Percentiles rank a stretch among this genome's conserved stretches.
phyloP scores from a whole-genome alignment of 35 echinoderm and acorn worm genomes.

The Heliocidaris tuberculata region DNA sequence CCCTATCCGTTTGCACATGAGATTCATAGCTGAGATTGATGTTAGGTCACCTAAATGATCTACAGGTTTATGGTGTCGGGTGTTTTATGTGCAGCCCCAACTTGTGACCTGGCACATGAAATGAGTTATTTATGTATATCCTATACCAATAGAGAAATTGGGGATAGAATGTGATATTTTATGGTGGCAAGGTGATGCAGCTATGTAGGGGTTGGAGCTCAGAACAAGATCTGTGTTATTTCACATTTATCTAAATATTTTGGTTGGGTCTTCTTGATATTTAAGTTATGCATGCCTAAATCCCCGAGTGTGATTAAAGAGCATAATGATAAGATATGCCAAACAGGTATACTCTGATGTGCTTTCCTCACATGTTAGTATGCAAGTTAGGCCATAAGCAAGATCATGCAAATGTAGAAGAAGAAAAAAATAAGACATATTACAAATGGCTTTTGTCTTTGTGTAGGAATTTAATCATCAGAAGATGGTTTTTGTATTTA shows the following conservation, averaged over 20 bases:
- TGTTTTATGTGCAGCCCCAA: neutral
- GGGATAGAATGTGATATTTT: neutral
- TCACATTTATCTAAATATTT: neutral
- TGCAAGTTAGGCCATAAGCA: too few relatives aligned
- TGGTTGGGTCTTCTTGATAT: neutral
- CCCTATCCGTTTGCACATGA: neutral
- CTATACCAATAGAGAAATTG: neutral
- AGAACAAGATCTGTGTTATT: neutral
- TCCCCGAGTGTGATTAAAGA: neutral
- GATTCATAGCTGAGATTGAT: neutral
- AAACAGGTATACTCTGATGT: too few relatives aligned
- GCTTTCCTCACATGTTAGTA: too few relatives aligned
- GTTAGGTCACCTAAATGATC: neutral
- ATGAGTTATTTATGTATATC: neutral
- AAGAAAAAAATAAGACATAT: too few relatives aligned
- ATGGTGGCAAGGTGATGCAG: neutral
- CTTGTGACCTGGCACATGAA: constrained; percentile 8
- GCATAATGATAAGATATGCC: too few relatives aligned
- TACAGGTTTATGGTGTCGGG: neutral
- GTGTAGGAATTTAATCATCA: too few relatives aligned
- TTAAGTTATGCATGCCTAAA: neutral
- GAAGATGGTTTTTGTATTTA: too few relatives aligned
- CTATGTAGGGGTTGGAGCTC: neutral
- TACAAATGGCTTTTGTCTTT: too few relatives aligned
- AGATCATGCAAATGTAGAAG: too few relatives aligned